Conservation (phyloP, 1,140 invertebrate genomes). For the Paramacrobiotus metropolitanus region DNA sequence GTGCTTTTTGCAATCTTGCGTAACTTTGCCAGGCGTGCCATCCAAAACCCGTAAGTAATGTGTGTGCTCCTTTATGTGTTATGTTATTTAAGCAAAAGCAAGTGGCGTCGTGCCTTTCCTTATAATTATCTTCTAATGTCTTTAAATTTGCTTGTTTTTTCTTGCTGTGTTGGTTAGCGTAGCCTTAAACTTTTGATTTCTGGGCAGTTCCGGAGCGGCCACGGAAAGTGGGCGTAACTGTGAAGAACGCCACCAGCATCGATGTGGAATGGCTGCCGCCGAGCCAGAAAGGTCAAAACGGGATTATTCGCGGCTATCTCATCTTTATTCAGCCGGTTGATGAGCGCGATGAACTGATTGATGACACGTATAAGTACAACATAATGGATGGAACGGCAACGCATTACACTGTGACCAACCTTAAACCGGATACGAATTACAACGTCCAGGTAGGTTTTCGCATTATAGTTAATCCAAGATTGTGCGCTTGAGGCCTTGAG, state of each 20-base stretch:
- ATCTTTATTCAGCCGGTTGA: constrained; percentile 76
- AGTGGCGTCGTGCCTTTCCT: too few relatives aligned
- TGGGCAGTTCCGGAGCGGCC: constrained; percentile 78
- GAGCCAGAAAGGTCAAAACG: constrained; percentile 63
- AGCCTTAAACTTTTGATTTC: too few relatives aligned
- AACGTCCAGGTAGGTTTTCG: constrained; percentile 25
- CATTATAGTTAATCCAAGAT: too few relatives aligned
- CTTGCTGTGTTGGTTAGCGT: too few relatives aligned
- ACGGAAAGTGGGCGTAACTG: constrained; percentile 54
- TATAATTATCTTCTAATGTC: too few relatives aligned
- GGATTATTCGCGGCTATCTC: constrained; percentile 86
- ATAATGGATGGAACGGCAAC: constrained; percentile 48
- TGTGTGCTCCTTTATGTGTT: constrained; percentile 5
- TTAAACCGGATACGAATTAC: constrained; percentile 79
- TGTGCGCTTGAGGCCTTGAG: too few relatives aligned
- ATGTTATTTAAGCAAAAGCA: not conserved
- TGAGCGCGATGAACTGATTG: constrained; percentile 21
- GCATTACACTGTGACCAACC: constrained; percentile 54
- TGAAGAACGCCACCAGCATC: constrained; percentile 76
- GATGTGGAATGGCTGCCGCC: constrained; percentile 76
- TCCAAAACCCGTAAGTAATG: constrained; percentile 5
- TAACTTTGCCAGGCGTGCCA: not conserved
- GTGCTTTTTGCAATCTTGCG: constrained; percentile 5
- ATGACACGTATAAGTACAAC: constrained; percentile 29
- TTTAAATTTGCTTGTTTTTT: too few relatives aligned